Percentiles rank a stretch among this genome's conserved stretches.
phyloP scores from a whole-genome alignment of 2,113 vertebrate genomes.

The Phyllostomus discolor region DNA sequence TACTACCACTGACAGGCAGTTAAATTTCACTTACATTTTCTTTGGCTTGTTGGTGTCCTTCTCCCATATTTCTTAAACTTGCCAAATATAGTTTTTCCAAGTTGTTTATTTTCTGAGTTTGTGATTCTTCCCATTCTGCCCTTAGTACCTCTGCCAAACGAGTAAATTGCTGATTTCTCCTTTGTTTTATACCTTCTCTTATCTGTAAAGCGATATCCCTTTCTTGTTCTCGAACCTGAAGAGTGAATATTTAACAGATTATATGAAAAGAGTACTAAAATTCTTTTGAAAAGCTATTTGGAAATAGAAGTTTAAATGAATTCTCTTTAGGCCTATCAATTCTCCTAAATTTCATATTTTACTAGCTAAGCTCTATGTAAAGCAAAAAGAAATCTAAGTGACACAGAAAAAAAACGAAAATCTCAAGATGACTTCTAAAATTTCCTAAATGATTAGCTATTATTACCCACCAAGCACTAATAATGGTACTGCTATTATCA shows the following conservation, averaged over 20 bases:
- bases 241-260: slow-evolving; percentile 28
- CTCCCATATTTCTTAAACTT: slow-evolving; percentile 86
- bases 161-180: slow-evolving; percentile 82
- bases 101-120: slow-evolving; percentile 82
- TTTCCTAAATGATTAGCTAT: background rate
- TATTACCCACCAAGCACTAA: background rate
- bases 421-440: background rate
- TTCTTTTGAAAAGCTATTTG: slow-evolving; percentile 11
- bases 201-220: slow-evolving; percentile 87
- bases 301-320: slow-evolving; percentile 32
- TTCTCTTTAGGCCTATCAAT: background rate
- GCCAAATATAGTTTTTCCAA: slow-evolving; percentile 87
- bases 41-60: slow-evolving; percentile 89
- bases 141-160: slow-evolving; percentile 84
- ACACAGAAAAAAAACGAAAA: background rate
- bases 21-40: slow-evolving; percentile 85
- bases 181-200: slow-evolving; percentile 87
- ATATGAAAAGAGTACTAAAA: background rate
- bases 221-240: slow-evolving; percentile 94
- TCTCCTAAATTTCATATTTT: background rate
- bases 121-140: slow-evolving; percentile 86
- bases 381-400: background rate
- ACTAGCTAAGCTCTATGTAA: background rate
- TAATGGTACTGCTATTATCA: background rate
- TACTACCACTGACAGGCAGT: background rate